Conservation (phyloP, 2,113 vertebrate species). For the Centropus bengalensis region DNA sequence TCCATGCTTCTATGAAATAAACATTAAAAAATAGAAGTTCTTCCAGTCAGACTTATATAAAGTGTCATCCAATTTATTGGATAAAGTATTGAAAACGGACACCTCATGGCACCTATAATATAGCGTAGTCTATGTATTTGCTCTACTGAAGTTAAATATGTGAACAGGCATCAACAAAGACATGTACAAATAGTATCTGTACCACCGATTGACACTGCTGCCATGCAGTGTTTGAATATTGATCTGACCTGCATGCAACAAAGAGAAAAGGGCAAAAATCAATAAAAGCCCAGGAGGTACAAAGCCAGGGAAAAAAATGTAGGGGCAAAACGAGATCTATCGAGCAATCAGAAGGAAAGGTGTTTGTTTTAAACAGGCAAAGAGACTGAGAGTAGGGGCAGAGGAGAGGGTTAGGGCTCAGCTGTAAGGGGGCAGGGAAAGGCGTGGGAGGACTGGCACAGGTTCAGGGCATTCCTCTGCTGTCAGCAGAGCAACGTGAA, state of each 20-base stretch:
- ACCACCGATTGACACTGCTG: background rate
- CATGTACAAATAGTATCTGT: background rate
- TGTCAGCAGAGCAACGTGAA: background rate
- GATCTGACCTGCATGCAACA: background rate
- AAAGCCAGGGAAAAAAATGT: background rate
- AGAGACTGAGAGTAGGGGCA: background rate
- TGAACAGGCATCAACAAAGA: background rate
- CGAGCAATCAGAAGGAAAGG: background rate
- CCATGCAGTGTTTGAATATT: background rate
- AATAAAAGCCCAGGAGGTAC: background rate
- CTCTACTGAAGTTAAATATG: background rate
- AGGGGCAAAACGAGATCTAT: background rate
- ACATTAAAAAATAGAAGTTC: background rate
- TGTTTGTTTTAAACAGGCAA: background rate
- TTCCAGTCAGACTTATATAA: background rate
- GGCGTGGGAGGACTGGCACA: rapidly evolving
- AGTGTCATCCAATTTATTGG: background rate
- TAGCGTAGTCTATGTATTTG: background rate
- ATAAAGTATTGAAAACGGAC: background rate
- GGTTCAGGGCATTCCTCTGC: background rate
- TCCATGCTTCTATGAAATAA: background rate
- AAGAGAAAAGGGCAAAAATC: background rate
- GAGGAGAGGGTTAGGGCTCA: background rate
- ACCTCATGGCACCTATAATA: background rate
- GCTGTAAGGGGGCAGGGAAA: background rate